Evolutionary conservation across 2,888 invertebrate genomes (phyloP), one percentile per base, ranked within the genome.

Genomic region (Antheraea assamensis): DNA sequence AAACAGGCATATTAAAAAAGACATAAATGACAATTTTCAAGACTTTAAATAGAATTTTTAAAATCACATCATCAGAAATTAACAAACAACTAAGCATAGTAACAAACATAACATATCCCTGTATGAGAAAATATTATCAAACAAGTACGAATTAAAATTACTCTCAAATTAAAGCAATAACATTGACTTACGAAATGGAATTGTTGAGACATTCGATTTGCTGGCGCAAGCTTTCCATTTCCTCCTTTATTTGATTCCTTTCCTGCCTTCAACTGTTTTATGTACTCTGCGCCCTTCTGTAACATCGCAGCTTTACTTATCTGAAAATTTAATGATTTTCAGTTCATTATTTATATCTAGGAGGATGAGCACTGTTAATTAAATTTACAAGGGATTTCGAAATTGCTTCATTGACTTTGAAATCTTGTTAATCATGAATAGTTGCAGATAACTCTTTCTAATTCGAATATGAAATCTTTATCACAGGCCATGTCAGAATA

Each of bases 251-350:
- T 85, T 97, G 96, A 84, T 96, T 96, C 76, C 99, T 95, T 88
- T 99, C 99, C 42, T n/a, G 96, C 95, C 82, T 98, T 97, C 81
- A 99, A 92, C 87, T 98, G 98, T 84, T 97, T 97, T 78, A 99
- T 99, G 87, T 99, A 98, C 82, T 99, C 99, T 10, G 99, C 99
- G 75, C 99, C 98, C 89, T 99, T 99, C 88, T 99, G 98, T 73
- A 99, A 94, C 98, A 99, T 98, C 27, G 98, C 98, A 66, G 99
- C 99, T 94, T 99, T 99, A 93, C 98, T 98, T 81, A 98, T 95
- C 96, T 97, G 86, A 68, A 91, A 82, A 75, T 35, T 19, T 7
- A 8, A 71, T 27, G 19, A 47, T 47, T 30, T 13, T 24, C 27
- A 17, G 17, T 17, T 47, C 19, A 4, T 30, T 24, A n/a, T 49